A percentile compares a stretch with the other conserved stretches of the same genome.
Evolutionary conservation across 2,113 vertebrate species (phyloP).

Genomic region (mouse (Mus musculus)): GRCm39 chrX:159037001-159037500

Average conservation of each 20-base stretch:
- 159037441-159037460: not conserved
- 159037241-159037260: not conserved
- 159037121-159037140: not conserved
- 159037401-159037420: slow-evolving; percentile 3
- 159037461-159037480: not conserved
- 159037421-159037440: slow-evolving; percentile 13
- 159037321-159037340: not conserved
- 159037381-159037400: not conserved
- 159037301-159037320: not conserved
- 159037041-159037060: not conserved
- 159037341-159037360: slow-evolving; percentile 6
- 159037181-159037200: not conserved
- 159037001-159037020: not conserved
- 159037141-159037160: not conserved
- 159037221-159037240: not conserved
- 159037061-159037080: not conserved
- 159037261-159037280: slow-evolving; percentile 21
- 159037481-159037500: not conserved
- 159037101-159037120: not conserved
- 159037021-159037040: not conserved
- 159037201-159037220: not conserved
- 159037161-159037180: not conserved
- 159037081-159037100: not conserved
- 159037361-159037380: not conserved
- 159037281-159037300: not conserved